A percentile compares a stretch with the other conserved stretches of the same genome.
These are phyloP conservation scores for Gymnocephalus cernua DNA, from an alignment of 2,113 vertebrate genomes.

Conservation along the genomic window DNA sequence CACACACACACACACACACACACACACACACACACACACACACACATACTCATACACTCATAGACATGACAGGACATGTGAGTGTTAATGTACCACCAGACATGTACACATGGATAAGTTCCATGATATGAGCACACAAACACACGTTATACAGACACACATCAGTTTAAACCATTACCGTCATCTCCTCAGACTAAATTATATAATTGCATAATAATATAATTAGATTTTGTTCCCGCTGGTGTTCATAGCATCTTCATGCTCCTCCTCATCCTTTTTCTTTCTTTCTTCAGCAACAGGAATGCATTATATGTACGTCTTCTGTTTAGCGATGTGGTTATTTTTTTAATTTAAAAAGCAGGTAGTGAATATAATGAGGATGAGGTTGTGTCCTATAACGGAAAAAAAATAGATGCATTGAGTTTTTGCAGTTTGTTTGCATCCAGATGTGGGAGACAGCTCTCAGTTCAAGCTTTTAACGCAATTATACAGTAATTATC, in stretches of 20 bases:
- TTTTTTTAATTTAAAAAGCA: conserved; percentile 66
- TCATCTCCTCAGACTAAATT: conserved; percentile 52
- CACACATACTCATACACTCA: not conserved
- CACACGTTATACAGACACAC: conserved; percentile 3
- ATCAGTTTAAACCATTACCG: conserved; percentile 47
- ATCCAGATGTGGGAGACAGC: conserved; percentile 62
- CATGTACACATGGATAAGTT: not conserved
- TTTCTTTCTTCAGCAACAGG: not conserved
- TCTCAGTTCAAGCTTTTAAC: conserved; percentile 53
- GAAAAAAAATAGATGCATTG: conserved; percentile 45
- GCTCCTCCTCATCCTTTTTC: conserved; percentile 18
- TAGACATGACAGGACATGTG: not conserved
- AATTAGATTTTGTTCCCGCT: conserved; percentile 43
- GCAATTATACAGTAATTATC: conserved; percentile 66
- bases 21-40: conserved; percentile 1
- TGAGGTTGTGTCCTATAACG: conserved; percentile 34
- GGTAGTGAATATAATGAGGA: conserved; percentile 54
- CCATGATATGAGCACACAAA: conserved; percentile 17
- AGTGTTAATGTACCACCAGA: not conserved
- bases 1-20: not conserved
- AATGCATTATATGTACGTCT: conserved; percentile 2
- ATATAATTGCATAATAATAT: conserved; percentile 60
- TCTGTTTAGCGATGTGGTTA: conserved; percentile 39
- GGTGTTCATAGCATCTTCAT: conserved; percentile 34
- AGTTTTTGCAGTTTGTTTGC: conserved; percentile 56